Percentiles rank a stretch among this genome's conserved stretches.
Conservation (phyloP, 2,888 invertebrate genomes). For the Galerucella calmariensis region DNA sequence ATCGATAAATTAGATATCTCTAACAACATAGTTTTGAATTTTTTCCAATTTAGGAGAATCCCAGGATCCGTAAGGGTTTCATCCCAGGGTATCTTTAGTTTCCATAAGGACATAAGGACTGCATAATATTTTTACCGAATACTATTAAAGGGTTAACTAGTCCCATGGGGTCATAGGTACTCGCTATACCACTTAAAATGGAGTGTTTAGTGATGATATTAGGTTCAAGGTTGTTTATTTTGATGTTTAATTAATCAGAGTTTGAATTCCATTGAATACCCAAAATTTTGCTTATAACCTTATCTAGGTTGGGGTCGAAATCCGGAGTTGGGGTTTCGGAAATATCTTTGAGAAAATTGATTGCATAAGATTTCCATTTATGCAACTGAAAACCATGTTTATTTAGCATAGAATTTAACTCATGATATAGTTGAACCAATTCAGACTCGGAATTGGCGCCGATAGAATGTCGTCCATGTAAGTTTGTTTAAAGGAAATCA, state of each 20-base stretch:
- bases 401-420: no score
- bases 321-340: neutral
- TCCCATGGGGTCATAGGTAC: neutral
- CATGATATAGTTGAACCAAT: neutral
- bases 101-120: no score
- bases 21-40: no score
- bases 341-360: slow-evolving; percentile 1
- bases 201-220: neutral
- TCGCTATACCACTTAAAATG: neutral
- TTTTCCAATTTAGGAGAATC: no score
- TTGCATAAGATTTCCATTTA: slow-evolving; percentile 9
- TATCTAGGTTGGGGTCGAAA: neutral
- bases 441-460: neutral
- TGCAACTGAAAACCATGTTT: neutral
- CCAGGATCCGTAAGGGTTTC: no score
- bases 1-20: no score
- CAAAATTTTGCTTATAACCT: neutral
- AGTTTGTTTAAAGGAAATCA: neutral
- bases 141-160: neutral
- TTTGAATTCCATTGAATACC: no score
- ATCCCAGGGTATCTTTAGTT: no score
- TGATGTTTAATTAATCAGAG: neutral
- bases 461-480: neutral
- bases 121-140: slow-evolving; percentile 1
- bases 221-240: neutral